Evolutionary conservation across 1,140 invertebrate species (phyloP).

Genomic region (Choristoneura fumiferana): DNA sequence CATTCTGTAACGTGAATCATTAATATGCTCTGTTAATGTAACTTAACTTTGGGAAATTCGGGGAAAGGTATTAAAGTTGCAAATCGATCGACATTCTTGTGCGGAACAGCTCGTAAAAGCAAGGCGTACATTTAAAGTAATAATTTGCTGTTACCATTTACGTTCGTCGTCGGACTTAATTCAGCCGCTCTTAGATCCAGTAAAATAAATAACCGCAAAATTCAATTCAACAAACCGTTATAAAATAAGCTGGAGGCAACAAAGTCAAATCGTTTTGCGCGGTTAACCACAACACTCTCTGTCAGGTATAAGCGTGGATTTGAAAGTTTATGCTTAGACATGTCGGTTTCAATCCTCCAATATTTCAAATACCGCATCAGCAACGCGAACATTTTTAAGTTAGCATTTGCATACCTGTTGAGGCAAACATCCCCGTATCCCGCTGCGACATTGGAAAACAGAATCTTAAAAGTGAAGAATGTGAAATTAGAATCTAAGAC

Average conservation of each 20-base stretch:
- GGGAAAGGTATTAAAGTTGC: no score
- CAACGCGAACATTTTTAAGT: conserved; percentile 35
- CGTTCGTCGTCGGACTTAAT: conserved; percentile 21
- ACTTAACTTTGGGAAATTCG: no score
- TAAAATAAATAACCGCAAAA: conserved; percentile 76
- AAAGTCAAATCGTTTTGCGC: conserved; percentile 73
- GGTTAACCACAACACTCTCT: conserved; percentile 70
- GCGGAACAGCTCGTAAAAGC: not conserved
- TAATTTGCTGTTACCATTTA: conserved; percentile 11
- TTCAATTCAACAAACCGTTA: conserved; percentile 76
- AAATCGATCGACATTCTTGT: no score
- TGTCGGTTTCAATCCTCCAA: conserved; percentile 57
- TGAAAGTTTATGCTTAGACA: conserved; percentile 62
- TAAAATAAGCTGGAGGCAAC: conserved; percentile 70
- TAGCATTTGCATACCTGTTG: conserved; percentile 57
- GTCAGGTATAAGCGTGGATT: conserved; percentile 67
- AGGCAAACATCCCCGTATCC: conserved; percentile 4
- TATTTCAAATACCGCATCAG: conserved; percentile 54
- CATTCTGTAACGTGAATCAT: no score
- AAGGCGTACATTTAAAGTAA: not conserved
- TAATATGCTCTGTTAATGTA: no score
- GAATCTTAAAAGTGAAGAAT: no score
- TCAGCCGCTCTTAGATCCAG: conserved; percentile 41
- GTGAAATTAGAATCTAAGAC: no score
- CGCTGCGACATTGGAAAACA: no score